Evolutionary conservation across 2,797 vertebrate genomes (phyloP).

Genomic region (Craterocephalus amniculus): DNA sequence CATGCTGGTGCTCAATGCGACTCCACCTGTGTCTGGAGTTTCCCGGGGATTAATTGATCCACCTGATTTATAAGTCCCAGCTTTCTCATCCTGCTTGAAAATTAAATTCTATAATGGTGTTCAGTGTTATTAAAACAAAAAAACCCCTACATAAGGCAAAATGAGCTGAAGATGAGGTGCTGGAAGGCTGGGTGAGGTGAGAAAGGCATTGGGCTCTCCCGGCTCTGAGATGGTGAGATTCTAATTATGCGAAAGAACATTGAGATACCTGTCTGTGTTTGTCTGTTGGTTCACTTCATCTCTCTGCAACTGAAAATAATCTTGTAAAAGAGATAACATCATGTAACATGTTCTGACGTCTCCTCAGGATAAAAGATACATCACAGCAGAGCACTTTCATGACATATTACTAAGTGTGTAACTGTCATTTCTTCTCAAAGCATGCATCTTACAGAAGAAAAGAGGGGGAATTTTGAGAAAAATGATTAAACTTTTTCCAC

Average conservation of each 20-base stretch:
- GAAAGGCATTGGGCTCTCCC: too few relatives aligned
- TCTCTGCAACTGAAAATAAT: constrained; percentile 1
- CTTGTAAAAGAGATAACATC: not conserved
- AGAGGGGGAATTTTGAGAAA: too few relatives aligned
- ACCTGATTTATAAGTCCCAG: not conserved
- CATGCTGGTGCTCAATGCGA: too few relatives aligned
- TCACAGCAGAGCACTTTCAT: not conserved
- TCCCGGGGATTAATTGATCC: not conserved
- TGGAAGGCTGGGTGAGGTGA: too few relatives aligned
- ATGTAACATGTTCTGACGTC: not conserved
- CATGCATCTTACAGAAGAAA: not conserved
- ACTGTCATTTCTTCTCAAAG: not conserved
- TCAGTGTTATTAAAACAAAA: too few relatives aligned
- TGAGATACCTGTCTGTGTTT: too few relatives aligned
- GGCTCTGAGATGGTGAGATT: too few relatives aligned
- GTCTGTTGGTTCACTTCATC: not conserved
- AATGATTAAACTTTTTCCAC: not conserved
- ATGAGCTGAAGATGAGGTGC: too few relatives aligned
- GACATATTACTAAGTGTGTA: not conserved
- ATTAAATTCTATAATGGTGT: not conserved
- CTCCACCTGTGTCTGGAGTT: not conserved
- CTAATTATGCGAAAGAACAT: too few relatives aligned
- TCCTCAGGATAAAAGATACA: not conserved
- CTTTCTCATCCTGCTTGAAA: not conserved
- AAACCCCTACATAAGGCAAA: too few relatives aligned